Evolutionary conservation across 2,888 invertebrate species (phyloP).

Genomic region (Noctua janthe): DNA sequence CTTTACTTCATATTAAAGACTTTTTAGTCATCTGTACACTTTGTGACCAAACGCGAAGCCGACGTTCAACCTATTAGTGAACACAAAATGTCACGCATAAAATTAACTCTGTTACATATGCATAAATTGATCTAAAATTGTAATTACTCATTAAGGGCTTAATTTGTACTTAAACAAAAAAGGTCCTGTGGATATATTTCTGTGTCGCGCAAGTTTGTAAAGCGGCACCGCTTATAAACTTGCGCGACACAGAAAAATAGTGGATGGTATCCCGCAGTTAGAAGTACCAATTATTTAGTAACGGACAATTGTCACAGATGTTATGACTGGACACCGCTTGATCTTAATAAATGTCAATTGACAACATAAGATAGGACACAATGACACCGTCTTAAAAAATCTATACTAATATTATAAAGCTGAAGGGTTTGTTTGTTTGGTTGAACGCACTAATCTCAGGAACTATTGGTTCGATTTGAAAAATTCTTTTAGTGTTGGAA

Average conservation of each 20-base stretch:
- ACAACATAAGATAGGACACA: constrained; percentile 4
- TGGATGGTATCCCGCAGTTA: background rate
- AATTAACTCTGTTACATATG: constrained; percentile 25
- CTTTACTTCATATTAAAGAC: background rate
- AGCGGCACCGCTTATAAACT: too few species aligned
- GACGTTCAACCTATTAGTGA: constrained; percentile 7
- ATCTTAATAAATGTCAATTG: constrained; percentile 49
- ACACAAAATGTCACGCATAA: constrained; percentile 43
- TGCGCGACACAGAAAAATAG: too few species aligned
- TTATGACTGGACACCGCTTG: background rate
- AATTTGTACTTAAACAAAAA: constrained; percentile 24
- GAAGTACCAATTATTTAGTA: constrained; percentile 34
- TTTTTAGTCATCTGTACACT: background rate
- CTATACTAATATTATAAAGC: too few species aligned
- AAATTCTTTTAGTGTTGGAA: too few species aligned
- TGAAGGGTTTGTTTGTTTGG: too few species aligned
- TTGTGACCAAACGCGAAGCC: constrained; percentile 35
- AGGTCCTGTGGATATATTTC: background rate
- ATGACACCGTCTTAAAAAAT: constrained; percentile 32
- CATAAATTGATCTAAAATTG: constrained; percentile 47
- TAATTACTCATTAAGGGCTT: constrained; percentile 22
- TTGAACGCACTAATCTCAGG: too few species aligned
- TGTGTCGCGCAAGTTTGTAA: background rate
- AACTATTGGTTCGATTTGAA: too few species aligned
- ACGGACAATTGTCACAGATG: background rate